These are phyloP conservation scores for Pseudorhombus dupliciocellatus DNA, from an alignment of 2,113 vertebrate species.

Conservation along the genomic window DNA sequence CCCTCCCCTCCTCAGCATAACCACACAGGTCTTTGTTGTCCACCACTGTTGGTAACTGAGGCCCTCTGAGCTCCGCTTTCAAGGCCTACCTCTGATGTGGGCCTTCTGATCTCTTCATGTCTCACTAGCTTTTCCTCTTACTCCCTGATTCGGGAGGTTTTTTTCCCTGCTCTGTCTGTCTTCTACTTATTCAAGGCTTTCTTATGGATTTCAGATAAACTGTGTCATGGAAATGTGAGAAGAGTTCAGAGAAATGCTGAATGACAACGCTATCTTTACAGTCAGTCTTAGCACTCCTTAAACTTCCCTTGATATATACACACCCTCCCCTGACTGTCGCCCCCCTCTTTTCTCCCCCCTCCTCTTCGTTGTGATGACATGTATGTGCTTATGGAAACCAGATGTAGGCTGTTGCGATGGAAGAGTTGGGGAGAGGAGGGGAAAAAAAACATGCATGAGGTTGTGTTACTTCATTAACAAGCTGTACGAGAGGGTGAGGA, in stretches of 20 bases:
- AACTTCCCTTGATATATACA: constrained; percentile 33
- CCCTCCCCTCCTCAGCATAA: constrained; percentile 29
- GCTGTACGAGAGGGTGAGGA: constrained; percentile 22
- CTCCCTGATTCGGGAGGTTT: constrained; percentile 14
- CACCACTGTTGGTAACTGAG: constrained; percentile 44
- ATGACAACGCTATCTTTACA: constrained; percentile 16
- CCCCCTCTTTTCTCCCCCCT: not conserved
- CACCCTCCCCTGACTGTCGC: constrained; percentile 8
- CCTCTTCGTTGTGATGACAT: constrained; percentile 62
- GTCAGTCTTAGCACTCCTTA: constrained; percentile 21
- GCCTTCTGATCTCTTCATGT: constrained; percentile 57
- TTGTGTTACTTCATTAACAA: constrained; percentile 52
- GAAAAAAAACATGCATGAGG: constrained; percentile 31
- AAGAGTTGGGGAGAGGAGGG: constrained; percentile 30
- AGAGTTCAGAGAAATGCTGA: constrained; percentile 17
- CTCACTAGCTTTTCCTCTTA: constrained; percentile 29
- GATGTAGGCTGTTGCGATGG: constrained; percentile 65
- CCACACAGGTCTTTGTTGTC: constrained; percentile 67
- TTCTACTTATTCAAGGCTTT: constrained; percentile 6
- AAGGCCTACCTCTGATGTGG: constrained; percentile 73
- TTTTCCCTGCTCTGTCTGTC: constrained; percentile 16
- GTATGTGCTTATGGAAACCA: constrained; percentile 76
- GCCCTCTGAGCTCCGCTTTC: constrained; percentile 64
- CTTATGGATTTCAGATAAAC: not conserved
- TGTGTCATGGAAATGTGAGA: constrained; percentile 2